phyloP scores from a whole-genome alignment of 2,888 invertebrate species.

The Sinodicranocentrus sp. region DNA sequence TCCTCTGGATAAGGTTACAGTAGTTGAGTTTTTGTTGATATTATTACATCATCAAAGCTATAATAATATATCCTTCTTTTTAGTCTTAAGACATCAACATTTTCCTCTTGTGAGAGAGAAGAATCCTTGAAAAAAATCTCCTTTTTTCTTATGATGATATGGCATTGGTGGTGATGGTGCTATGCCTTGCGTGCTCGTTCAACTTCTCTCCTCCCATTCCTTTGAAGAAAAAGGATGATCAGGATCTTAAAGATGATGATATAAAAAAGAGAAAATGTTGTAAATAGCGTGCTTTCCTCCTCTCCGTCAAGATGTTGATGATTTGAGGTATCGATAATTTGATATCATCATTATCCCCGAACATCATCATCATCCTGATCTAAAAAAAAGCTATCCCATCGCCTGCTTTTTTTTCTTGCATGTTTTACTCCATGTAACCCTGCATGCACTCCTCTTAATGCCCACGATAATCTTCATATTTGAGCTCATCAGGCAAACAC shows the following conservation, averaged over 20 bases:
- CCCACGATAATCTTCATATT: constrained; percentile 36
- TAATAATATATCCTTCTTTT: constrained; percentile 34
- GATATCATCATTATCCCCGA: constrained; percentile 60
- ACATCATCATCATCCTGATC: constrained; percentile 16
- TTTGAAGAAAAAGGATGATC: no score
- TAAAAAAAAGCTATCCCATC: not conserved
- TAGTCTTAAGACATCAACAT: not conserved
- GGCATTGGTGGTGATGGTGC: constrained; percentile 5
- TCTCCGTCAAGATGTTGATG: constrained; percentile 46
- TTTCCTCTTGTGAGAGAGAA: not conserved
- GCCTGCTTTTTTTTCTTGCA: constrained; percentile 2
- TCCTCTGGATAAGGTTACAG: constrained; percentile 15
- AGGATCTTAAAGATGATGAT: not conserved
- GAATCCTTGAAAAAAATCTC: not conserved
- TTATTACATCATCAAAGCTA: constrained; percentile 37
- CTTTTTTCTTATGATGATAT: not conserved
- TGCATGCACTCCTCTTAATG: not conserved
- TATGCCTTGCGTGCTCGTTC: constrained; percentile 20
- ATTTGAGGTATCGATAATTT: constrained; percentile 63
- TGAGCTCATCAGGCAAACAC: constrained; percentile 53
- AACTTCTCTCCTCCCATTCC: constrained; percentile 11
- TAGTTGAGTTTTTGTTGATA: constrained; percentile 18
- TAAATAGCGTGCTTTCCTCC: constrained; percentile 41
- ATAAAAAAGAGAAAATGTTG: constrained; percentile 18
- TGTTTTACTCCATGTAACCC: no score